Evolutionary conservation across 1,140 invertebrate genomes (phyloP).

Genomic region (Drosophila saltans): DNA sequence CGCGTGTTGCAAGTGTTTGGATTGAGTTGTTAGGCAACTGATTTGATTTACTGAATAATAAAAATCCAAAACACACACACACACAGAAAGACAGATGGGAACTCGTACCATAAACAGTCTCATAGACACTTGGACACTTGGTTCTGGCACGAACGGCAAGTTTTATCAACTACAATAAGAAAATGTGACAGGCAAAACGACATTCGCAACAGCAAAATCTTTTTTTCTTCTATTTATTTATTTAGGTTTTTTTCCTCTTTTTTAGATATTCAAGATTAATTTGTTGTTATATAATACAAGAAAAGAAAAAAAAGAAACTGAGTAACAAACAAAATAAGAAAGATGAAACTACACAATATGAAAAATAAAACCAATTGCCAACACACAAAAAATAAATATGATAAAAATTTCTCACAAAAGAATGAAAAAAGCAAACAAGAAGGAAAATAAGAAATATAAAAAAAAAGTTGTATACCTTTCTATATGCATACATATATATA

Average conservation of each 20-base stretch:
- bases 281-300: conserved; percentile 50
- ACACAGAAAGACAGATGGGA: conserved; percentile 35
- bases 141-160: conserved; percentile 57
- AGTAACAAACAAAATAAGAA: conserved; percentile 41
- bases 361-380: conserved; percentile 40
- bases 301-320: conserved; percentile 52
- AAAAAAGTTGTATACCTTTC: conserved; percentile 50
- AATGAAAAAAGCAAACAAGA: conserved; percentile 18
- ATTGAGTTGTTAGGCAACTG: conserved; percentile 82
- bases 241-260: not conserved
- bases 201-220: conserved; percentile 17
- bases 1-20: conserved; percentile 79
- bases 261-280: conserved; percentile 57
- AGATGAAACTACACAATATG: conserved; percentile 19
- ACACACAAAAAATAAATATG: conserved; percentile 44
- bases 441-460: not conserved
- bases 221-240: conserved; percentile 46
- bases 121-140: conserved; percentile 75
- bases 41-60: conserved; percentile 82
- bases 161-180: conserved; percentile 79
- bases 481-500: conserved; percentile 47
- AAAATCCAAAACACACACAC: conserved; percentile 71
- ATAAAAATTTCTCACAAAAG: conserved; percentile 59
- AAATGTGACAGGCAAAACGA: conserved; percentile 65
- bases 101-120: conserved; percentile 73